phyloP scores from a whole-genome alignment of 37 sponge, comb jelly and placozoan species.

The Geodia barretti region DNA sequence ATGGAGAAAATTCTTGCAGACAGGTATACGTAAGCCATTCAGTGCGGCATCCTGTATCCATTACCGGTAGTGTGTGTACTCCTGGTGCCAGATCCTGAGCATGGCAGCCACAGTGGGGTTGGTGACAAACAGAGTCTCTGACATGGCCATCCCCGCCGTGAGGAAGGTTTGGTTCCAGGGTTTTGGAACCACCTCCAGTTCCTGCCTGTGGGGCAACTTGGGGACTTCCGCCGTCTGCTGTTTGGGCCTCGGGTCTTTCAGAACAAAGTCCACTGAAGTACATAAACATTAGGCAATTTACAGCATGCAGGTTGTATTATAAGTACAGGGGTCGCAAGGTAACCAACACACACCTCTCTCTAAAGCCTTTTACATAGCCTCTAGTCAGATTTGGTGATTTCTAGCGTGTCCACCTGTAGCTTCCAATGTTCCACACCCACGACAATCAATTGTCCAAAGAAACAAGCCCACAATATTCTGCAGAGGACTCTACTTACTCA shows the following conservation, averaged over 20 bases:
- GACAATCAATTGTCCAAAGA: too few relatives aligned
- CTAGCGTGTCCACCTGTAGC: too few relatives aligned
- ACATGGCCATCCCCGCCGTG: conserved; percentile 38
- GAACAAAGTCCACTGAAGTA: conserved; percentile 92
- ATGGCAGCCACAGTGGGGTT: conserved; percentile 77
- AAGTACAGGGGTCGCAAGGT: too few relatives aligned
- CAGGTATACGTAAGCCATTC: too few relatives aligned
- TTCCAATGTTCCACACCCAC: too few relatives aligned
- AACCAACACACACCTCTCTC: too few relatives aligned
- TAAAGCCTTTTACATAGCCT: too few relatives aligned
- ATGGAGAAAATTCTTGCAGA: too few relatives aligned
- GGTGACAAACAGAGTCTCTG: conserved; percentile 62
- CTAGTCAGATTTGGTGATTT: too few relatives aligned
- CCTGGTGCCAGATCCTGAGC: background rate
- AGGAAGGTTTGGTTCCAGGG: conserved; percentile 83
- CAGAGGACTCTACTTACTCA: too few relatives aligned
- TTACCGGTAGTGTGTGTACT: background rate
- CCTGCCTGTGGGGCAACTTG: conserved; percentile 64
- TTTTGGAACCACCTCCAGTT: conserved; percentile 87
- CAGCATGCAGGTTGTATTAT: background rate
- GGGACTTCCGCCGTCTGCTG: conserved; percentile 24
- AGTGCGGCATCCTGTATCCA: too few relatives aligned
- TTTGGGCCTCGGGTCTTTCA: conserved; percentile 91
- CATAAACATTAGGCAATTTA: conserved; percentile 2
- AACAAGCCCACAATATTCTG: too few relatives aligned